Conservation (phyloP, 1,140 invertebrate genomes). For the Drosophila varians region DNA sequence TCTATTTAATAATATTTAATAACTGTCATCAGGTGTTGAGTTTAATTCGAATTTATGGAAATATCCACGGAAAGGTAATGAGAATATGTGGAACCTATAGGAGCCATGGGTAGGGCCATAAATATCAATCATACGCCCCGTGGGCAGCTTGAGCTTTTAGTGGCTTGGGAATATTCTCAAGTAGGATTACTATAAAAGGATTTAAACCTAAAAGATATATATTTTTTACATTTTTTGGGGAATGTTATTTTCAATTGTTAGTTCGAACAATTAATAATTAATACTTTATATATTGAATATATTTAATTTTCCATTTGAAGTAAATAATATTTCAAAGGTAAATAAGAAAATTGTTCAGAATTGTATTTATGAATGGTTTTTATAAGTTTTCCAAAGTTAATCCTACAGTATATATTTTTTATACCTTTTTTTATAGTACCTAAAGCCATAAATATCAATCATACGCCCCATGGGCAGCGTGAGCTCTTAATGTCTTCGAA, state of each 20-base stretch:
- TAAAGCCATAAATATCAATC: not conserved
- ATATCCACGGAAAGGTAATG: not conserved
- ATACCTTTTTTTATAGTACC: too few species aligned
- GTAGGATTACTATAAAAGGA: not conserved
- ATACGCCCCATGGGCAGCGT: not conserved
- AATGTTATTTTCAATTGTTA: too few species aligned
- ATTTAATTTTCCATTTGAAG: too few species aligned
- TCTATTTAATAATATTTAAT: not conserved
- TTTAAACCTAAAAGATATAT: not conserved
- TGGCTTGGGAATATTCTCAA: not conserved
- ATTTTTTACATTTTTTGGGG: too few species aligned
- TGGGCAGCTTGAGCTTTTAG: not conserved
- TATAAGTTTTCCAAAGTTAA: too few species aligned
- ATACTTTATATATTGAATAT: too few species aligned
- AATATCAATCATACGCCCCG: constrained; percentile 7
- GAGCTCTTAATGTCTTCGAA: not conserved
- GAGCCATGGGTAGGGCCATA: not conserved
- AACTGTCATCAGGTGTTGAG: not conserved
- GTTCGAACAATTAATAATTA: too few species aligned
- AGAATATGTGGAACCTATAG: not conserved
- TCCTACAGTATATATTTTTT: too few species aligned
- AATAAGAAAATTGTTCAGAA: too few species aligned
- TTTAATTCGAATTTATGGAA: not conserved
- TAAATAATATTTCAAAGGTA: too few species aligned
- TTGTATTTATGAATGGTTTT: too few species aligned